Base-by-base conservation (phyloP, 2,113 vertebrate genomes). In the Lepisosteus oculatus region DNA sequence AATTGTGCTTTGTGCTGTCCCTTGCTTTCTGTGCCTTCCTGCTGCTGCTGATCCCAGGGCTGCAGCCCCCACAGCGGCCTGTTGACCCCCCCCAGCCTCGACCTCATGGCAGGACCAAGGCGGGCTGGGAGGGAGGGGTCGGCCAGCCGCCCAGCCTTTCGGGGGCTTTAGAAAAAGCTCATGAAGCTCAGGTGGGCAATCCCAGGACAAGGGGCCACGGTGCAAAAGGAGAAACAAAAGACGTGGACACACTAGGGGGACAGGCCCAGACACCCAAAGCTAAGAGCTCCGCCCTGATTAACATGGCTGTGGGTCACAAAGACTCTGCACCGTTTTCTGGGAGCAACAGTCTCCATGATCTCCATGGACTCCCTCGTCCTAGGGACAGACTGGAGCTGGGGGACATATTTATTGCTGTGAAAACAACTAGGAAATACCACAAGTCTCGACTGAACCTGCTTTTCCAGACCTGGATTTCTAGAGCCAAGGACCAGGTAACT, bases 401-500 rank as follows among this genome's bases (percentile, higher is more conserved):
- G 61, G 97, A 99, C 82, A 84, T 99, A 85, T 98, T 99, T 73
- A 92, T 99, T 61, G 97, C 97, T 0, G 93, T 99, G 63, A 98
- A 98, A 85, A 99, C 97, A 7, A 98, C 97, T 29, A 92, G 90
- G 66, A 96, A 95, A 76, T 97, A 97, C 82, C 97, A 99, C 82
- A 87, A 69, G 73, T 91, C 93, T 55, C 91, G 97, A 57, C 80
- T 99, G 84, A 91, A 90, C 75, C 82, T 99, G 81, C 93, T 99
- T 3, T 89, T 96, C 17, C 92, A 93, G 70, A 99, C 97, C 43
- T 99, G 97, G 97, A 93, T 97, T 79, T 96, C 97, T 11, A 85
- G 76, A 73, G 95, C 95, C 2, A 89, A 88, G 55, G 88, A 87
- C 29, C 94, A 97, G 93, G 97, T 98, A 85, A 86, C 47, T 51